Evolutionary conservation across 2,888 invertebrate genomes (phyloP), one percentile per base, ranked within the genome.

Genomic region (Drosophila sordidapex): DNA sequence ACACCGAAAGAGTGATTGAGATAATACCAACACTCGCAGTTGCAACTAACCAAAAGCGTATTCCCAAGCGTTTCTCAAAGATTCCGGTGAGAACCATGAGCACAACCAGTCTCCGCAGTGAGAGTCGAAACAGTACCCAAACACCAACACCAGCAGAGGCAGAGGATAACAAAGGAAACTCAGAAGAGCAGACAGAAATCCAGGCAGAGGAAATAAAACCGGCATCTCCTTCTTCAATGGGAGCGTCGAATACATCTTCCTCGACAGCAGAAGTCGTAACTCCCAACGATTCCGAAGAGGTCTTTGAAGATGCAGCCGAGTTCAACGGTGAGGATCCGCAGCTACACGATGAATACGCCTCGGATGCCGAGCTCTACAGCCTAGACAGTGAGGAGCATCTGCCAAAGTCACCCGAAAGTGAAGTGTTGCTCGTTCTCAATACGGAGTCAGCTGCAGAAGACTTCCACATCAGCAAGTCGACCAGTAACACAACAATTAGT

Each of bases 51-150:
- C 48, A 70, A 0, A 90, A 86, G 18, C 75, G 64, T 0, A 76
- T 67, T 52, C 71, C 69, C 0, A 91, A 81, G 21, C 75, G 76
- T 15, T 71, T 81, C 10, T 92, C 93, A 0, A 90, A 82, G 73
- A 92, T 92, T 65, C 92, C 92, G 2, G 81, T 92, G 0, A 71
- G 89, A 73, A 85, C 84, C 1, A 58, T 65, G 0, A 91, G 82
- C 51, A 79, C 74, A 15, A 72, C 61, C n/a, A 91, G 87, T 57
- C 58, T 90, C 6, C 83, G 76, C 21, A 82, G 81, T 52, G 91
- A 88, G 0, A 85, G 76, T 49, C 60, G 70, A 64, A 53, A 59
- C 6, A 63, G 57, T 27, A 58, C 46, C 5, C 58, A 66, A 4
- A 74, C 69, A 0, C 70, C 72, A 21, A 52, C 43, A 15, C 33